phyloP scores from a whole-genome alignment of 2,113 vertebrate species.

The Columba livia region DNA sequence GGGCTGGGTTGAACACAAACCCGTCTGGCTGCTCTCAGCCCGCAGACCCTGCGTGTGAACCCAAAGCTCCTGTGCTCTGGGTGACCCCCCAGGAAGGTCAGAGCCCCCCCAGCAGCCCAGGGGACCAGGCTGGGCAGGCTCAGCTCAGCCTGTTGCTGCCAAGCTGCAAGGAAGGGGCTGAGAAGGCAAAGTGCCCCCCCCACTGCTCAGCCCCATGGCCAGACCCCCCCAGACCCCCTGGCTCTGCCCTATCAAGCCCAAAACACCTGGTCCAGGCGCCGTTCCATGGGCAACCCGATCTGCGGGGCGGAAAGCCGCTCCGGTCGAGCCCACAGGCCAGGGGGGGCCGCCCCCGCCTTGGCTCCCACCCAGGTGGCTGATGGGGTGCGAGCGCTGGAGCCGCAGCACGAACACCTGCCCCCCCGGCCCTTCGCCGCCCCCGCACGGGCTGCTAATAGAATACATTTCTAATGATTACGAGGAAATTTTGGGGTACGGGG shows the following conservation, averaged over 20 bases:
- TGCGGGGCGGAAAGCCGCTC: background rate
- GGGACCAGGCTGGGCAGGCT: background rate
- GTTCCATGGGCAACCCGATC: background rate
- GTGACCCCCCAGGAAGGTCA: background rate
- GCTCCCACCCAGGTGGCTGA: background rate
- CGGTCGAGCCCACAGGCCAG: background rate
- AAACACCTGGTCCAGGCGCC: background rate
- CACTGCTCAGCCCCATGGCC: background rate
- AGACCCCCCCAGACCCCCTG: background rate
- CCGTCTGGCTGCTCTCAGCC: background rate
- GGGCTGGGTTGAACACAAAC: background rate
- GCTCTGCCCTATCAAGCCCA: background rate
- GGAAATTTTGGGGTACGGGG: background rate
- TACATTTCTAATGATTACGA: background rate
- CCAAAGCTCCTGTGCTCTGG: fast-evolving
- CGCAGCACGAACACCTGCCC: fast-evolving
- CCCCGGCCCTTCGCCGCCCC: background rate
- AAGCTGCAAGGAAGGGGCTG: background rate
- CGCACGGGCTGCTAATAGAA: background rate
- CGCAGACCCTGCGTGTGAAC: background rate
- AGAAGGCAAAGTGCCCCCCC: background rate
- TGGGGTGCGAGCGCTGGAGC: background rate
- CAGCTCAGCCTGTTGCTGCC: fast-evolving
- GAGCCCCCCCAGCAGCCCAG: fast-evolving
- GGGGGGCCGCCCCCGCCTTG: background rate